Conservation (phyloP, 1,140 invertebrate species). For the Lethrus apterus region DNA sequence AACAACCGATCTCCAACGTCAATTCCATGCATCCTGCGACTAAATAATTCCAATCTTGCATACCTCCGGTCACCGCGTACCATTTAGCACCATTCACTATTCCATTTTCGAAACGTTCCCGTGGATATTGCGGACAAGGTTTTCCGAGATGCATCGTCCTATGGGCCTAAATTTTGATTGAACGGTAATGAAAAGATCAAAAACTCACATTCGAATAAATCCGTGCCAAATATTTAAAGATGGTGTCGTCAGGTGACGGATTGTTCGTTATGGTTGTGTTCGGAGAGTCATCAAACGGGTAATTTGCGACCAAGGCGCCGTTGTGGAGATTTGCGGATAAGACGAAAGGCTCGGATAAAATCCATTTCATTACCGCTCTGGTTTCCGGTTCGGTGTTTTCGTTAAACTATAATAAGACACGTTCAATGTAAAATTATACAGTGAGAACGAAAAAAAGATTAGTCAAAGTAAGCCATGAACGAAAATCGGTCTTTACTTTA, state of each 20-base stretch:
- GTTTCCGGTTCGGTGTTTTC: constrained; percentile 74
- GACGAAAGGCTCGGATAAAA: constrained; percentile 79
- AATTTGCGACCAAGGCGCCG: constrained; percentile 88
- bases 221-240: constrained; percentile 77
- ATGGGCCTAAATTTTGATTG: constrained; percentile 55
- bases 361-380: constrained; percentile 86
- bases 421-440: no score
- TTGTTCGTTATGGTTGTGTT: constrained; percentile 39
- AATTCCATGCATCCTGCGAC: constrained; percentile 90
- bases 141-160: constrained; percentile 71
- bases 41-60: constrained; percentile 99
- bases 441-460: no score
- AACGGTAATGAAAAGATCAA: constrained; percentile 5
- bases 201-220: constrained; percentile 70
- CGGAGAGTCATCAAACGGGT: constrained; percentile 78
- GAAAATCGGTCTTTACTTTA: no score
- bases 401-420: constrained; percentile 52
- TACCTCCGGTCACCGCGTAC: constrained; percentile 85
- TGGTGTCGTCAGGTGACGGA: constrained; percentile 71
- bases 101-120: constrained; percentile 69
- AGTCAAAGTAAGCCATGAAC: no score
- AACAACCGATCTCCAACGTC: constrained; percentile 90
- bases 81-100: constrained; percentile 90
- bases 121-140: constrained; percentile 57
- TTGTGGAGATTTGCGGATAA: constrained; percentile 96